Evolutionary conservation across 2,888 invertebrate species (phyloP), one percentile per base, ranked within the genome.

Genomic region (Pollenia angustigena): DNA sequence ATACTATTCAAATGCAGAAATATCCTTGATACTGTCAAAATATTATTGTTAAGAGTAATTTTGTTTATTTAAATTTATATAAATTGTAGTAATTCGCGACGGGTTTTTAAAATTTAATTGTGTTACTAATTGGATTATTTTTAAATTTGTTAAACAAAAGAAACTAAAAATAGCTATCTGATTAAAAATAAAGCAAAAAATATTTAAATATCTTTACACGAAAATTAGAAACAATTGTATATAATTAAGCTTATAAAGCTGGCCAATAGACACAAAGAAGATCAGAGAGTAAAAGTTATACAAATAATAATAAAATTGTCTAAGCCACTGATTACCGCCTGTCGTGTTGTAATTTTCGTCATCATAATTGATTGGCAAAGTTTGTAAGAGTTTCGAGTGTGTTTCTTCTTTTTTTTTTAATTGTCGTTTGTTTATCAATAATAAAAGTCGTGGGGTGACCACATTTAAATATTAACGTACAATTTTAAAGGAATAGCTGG

Each of bases 91-190:
- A 54, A 64, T 64, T 40, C 32, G 32, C n/a, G 23, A 58, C 6
- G 52, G 72, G 42, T 4, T 72, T 56, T 32, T 23, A 32, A 71
- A 62, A n/a, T 52, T 46, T 72, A 69, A 64, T 62, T 12, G 64
- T 32, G 23, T 4, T 50, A 64, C 56, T 81, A 56, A 66, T 56
- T 74, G 14, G 72, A 64, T 72, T 62, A 81, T 66, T 56, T 74
- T 58, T 0, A 60, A 60, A 16, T 72, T 44, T 44, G 44, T 32
- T 32, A 6, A 32, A 32, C 18, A 72, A n/a, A 23, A 12, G 44
- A 71, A 44, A 54, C 8, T 23, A 9, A 9, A 48, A 50, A 68
- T 23, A 40, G 14, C 12, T 14, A 23, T 48, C 12, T 14, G 14
- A 4, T 14, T 14, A 44, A 56, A 46, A 56, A 44, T 8, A 46